These are phyloP conservation scores for Atherinosoma microstoma DNA, from an alignment of 2,797 vertebrate species.

Conservation along the genomic window DNA sequence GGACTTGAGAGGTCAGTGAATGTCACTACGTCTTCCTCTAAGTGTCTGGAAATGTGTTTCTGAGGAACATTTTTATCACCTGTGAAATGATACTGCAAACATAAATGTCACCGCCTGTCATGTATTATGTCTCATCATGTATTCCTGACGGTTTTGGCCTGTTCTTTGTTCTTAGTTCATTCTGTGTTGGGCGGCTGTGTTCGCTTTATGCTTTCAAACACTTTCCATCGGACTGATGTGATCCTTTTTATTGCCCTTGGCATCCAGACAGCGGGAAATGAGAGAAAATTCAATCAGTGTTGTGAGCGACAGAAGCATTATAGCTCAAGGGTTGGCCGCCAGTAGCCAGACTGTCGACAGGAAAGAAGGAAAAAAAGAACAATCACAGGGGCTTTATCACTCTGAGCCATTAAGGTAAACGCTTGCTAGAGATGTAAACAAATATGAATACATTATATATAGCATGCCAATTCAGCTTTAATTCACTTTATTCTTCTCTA, in stretches of 20 bases:
- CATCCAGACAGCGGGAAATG: slow-evolving; percentile 64
- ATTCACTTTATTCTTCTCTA: too few relatives aligned
- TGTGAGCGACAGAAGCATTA: slow-evolving; percentile 77
- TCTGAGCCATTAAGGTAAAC: slow-evolving; percentile 16
- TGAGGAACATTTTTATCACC: slow-evolving; percentile 17
- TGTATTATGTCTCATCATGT: slow-evolving; percentile 22
- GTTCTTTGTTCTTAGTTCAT: slow-evolving; percentile 35
- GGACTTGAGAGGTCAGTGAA: slow-evolving; percentile 12
- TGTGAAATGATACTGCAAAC: slow-evolving; percentile 17
- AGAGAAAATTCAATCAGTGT: slow-evolving; percentile 74
- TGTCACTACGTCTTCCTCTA: not conserved
- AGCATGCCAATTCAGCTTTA: not conserved
- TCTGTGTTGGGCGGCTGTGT: slow-evolving; percentile 14
- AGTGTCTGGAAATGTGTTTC: slow-evolving; percentile 15
- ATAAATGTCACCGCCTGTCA: slow-evolving; percentile 31
- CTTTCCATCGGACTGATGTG: slow-evolving; percentile 37
- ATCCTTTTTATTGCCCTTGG: slow-evolving; percentile 57
- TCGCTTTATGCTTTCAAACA: slow-evolving; percentile 31
- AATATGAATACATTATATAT: slow-evolving; percentile 9
- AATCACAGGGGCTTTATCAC: slow-evolving; percentile 21
- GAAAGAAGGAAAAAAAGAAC: slow-evolving; percentile 15
- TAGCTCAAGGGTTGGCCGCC: slow-evolving; percentile 41
- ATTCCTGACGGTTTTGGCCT: not conserved
- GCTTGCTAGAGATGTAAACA: slow-evolving; percentile 6
- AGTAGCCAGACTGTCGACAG: slow-evolving; percentile 31